Percentiles rank a stretch among this genome's conserved stretches.
phyloP scores from a whole-genome alignment of 2,888 invertebrate species.

The Formica aserva region DNA sequence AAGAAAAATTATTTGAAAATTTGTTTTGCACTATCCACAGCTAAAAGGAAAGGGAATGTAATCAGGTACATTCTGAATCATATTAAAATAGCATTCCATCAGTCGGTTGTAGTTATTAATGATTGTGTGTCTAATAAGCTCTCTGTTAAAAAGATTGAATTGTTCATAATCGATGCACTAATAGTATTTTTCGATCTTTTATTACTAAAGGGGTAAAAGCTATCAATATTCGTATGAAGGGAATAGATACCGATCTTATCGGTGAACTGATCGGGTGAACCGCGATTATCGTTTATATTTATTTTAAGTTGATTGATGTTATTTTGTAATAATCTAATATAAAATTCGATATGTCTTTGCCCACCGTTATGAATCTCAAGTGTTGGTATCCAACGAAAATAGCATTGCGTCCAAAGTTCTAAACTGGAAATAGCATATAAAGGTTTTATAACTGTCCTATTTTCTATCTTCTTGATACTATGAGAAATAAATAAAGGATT shows the following conservation, averaged over 20 bases:
- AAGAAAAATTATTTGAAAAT: neutral
- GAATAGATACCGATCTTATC: conserved; percentile 79
- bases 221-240: conserved; percentile 83
- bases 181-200: conserved; percentile 79
- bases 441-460: conserved; percentile 85
- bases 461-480: conserved; percentile 41
- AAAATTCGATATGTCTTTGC: conserved; percentile 87
- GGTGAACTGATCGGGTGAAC: conserved; percentile 57
- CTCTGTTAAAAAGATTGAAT: conserved; percentile 88
- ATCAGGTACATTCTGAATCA: conserved; percentile 41
- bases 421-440: conserved; percentile 87
- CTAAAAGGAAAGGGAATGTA: neutral
- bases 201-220: conserved; percentile 84
- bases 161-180: conserved; percentile 86
- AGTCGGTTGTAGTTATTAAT: conserved; percentile 90
- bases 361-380: conserved; percentile 92
- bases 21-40: neutral
- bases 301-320: conserved; percentile 86
- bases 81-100: conserved; percentile 75
- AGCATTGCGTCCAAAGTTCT: conserved; percentile 95
- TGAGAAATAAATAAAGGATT: conserved; percentile 91
- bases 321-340: conserved; percentile 86
- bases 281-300: conserved; percentile 76
- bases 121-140: conserved; percentile 90
- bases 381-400: conserved; percentile 95